Conservation (phyloP, 2,113 vertebrate species). For the Alethe diademata region DNA sequence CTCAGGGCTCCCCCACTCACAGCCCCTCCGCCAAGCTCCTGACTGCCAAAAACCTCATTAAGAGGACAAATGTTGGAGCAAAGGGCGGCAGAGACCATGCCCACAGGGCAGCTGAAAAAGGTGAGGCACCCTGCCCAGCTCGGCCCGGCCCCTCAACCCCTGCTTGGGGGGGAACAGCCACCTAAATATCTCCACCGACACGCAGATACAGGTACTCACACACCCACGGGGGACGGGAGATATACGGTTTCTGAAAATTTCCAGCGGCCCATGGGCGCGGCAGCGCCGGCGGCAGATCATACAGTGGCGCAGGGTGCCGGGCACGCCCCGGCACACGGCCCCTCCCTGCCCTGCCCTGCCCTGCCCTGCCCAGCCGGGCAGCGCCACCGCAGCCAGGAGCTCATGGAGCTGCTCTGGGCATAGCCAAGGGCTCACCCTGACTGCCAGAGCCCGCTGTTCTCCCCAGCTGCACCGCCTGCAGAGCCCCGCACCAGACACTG, state of each 20-base stretch:
- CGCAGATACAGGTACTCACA: constrained; percentile 53
- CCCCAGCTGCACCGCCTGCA: fast-evolving
- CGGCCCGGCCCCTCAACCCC: fast-evolving
- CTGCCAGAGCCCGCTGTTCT: background rate
- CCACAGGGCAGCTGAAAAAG: background rate
- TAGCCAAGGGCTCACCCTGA: fast-evolving
- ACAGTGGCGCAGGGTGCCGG: constrained; percentile 32
- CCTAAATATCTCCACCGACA: constrained; percentile 39
- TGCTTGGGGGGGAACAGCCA: background rate
- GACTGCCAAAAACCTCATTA: background rate
- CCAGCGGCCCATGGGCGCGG: background rate
- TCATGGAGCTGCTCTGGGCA: fast-evolving
- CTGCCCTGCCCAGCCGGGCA: fast-evolving
- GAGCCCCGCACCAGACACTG: background rate
- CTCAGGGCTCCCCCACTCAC: background rate
- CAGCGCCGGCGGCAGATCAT: background rate
- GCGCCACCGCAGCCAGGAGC: background rate
- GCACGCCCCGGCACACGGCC: fast-evolving
- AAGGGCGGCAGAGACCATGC: background rate
- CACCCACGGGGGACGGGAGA: constrained; percentile 37
- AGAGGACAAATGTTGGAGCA: background rate
- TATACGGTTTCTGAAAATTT: constrained; percentile 70
- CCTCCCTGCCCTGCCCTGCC: background rate
- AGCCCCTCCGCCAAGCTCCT: background rate
- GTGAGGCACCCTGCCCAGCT: background rate